Evolutionary conservation across 2,888 invertebrate species (phyloP), one percentile per base, ranked within the genome.

Genomic region (Lycophotia porphyrea): DNA sequence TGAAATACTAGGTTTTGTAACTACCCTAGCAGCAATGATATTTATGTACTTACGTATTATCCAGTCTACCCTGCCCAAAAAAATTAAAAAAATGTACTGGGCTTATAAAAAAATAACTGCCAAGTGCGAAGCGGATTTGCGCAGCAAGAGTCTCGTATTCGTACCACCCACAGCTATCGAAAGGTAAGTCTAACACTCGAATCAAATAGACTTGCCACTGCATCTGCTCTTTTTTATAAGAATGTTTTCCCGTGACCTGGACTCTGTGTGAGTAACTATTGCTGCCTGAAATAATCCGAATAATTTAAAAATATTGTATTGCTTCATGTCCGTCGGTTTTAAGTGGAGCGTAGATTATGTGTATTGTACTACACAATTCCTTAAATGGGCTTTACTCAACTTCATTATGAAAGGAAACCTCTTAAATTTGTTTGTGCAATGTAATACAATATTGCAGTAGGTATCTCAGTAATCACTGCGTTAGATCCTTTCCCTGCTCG

Each of bases 361-460:
- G 80, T 36, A 72, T 58, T 78, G 77, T 75, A 74, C 71, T 74
- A 86, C 79, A 81, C 84, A 82, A 81, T 81, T 81, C 83, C 83
- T 88, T 84, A 78, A 86, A 82, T 88, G 76, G 71, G 69, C 65
- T 86, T 85, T 86, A 76, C 84, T 81, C 84, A 87, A 86, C 83
- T 71, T 80, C 71, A 87, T 91, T 90, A 88, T 89, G 90, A 91
- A 91, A 90, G 87, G 86, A 86, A 81, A 87, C 87, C 88, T 88
- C 88, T 88, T 85, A 87, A 88, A 84, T 89, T 88, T 85, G 84
- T 90, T 90, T 90, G 89, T 90, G 92, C 90, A 92, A 92, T 88
- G 86, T 91, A 91, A 92, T 89, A 90, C 90, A 90, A 91, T 90
- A 92, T 90, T 88, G 76, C 78, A 69, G 80, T n/a, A n/a, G n/a